These are phyloP conservation scores for Diglossa brunneiventris DNA, from an alignment of 2,113 vertebrate genomes.

Conservation along the genomic window DNA sequence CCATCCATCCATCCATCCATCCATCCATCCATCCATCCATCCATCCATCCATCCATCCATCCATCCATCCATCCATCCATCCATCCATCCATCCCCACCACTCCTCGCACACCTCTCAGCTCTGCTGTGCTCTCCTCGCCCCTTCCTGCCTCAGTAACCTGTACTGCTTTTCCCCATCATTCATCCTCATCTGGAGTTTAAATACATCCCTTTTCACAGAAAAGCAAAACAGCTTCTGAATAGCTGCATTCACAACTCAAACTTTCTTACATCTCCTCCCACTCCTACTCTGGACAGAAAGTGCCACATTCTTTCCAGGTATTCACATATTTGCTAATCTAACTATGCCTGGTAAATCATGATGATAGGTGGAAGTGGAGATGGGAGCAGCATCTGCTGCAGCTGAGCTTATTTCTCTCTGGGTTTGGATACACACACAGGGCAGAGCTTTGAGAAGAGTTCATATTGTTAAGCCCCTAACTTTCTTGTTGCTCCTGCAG, in stretches of 20 bases:
- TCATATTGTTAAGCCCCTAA: neutral
- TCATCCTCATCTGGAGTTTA: neutral
- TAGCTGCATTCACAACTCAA: neutral
- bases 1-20: no score
- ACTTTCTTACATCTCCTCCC: neutral
- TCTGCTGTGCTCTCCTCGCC: no score
- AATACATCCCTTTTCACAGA: neutral
- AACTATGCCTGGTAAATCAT: neutral
- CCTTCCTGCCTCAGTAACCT: accelerated
- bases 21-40: no score
- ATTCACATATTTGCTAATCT: neutral
- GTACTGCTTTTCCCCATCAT: neutral
- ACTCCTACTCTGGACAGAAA: neutral
- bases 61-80: no score
- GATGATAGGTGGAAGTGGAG: neutral
- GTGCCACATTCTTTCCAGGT: neutral
- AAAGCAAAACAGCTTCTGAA: neutral
- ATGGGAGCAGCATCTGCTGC: neutral
- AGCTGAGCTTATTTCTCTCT: neutral
- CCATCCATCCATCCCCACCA: no score
- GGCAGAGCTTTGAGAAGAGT: neutral
- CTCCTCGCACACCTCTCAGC: neutral
- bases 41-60: no score
- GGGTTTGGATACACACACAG: neutral
- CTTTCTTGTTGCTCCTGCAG: neutral